Evolutionary conservation across 1,140 invertebrate genomes (phyloP).

Genomic region (Trichogramma pretiosum): DNA sequence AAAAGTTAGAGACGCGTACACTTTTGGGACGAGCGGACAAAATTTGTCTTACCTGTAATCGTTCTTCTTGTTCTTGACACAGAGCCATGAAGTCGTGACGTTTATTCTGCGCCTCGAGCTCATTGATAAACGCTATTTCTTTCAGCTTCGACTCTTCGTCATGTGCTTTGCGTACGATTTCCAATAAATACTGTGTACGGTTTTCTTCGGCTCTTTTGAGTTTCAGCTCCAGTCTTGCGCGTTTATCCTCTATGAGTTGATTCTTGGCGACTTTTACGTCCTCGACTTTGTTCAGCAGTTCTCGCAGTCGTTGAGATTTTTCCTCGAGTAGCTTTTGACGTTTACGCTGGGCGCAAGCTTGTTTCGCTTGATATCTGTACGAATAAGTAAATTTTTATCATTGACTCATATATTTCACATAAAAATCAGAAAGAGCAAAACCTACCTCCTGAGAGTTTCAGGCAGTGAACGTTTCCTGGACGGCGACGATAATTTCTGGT

Average conservation of each 20-base stretch:
- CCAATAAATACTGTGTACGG: constrained; percentile 66
- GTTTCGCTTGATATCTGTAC: constrained; percentile 76
- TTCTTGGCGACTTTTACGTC: constrained; percentile 80
- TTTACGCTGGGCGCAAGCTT: constrained; percentile 72
- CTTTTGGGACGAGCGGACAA: background rate
- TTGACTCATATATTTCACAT: background rate
- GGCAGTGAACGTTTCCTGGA: constrained; percentile 72
- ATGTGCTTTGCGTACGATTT: constrained; percentile 88
- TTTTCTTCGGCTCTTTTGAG: constrained; percentile 87
- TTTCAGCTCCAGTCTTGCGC: constrained; percentile 74
- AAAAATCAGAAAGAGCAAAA: background rate
- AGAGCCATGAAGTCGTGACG: constrained; percentile 78
- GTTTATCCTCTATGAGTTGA: constrained; percentile 75
- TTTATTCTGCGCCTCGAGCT: constrained; percentile 90
- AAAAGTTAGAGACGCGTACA: background rate
- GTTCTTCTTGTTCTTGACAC: constrained; percentile 73
- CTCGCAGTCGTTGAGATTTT: constrained; percentile 75
- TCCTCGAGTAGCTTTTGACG: constrained; percentile 73
- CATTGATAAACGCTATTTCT: constrained; percentile 97
- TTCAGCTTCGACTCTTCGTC: constrained; percentile 95
- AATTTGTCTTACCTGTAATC: constrained; percentile 54
- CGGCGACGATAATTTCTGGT: constrained; percentile 87
- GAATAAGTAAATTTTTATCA: background rate
- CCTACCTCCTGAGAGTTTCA: constrained; percentile 48
- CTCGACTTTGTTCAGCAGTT: constrained; percentile 79